phyloP scores from a whole-genome alignment of 2,888 invertebrate species.

The Drosophila flavopinicola region DNA sequence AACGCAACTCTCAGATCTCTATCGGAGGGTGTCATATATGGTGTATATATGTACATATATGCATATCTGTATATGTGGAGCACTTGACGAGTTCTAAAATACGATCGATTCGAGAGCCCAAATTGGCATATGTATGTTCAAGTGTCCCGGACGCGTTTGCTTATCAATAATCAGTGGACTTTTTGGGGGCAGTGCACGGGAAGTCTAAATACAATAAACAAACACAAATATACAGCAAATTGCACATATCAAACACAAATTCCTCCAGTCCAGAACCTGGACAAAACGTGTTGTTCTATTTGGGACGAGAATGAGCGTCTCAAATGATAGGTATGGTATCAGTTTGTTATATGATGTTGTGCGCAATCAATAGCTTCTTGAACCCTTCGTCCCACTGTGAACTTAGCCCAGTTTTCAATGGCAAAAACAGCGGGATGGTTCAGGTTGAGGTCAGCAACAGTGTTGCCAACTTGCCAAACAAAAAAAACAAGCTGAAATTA shows the following conservation, averaged over 20 bases:
- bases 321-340: neutral
- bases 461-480: neutral
- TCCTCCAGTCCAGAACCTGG: too few relatives aligned
- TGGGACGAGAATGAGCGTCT: neutral
- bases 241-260: slow-evolving; percentile 31
- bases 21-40: slow-evolving; percentile 8
- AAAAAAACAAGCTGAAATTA: neutral
- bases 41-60: neutral
- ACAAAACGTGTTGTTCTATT: neutral
- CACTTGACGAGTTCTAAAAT: slow-evolving; percentile 19
- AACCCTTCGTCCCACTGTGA: slow-evolving; percentile 3
- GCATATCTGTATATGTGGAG: slow-evolving; percentile 21
- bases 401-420: slow-evolving; percentile 31
- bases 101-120: slow-evolving; percentile 24
- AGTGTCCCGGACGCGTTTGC: slow-evolving; percentile 44
- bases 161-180: slow-evolving; percentile 49
- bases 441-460: neutral
- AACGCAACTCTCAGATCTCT: slow-evolving; percentile 18
- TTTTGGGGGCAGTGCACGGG: slow-evolving; percentile 2
- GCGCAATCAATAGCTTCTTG: slow-evolving; percentile 32
- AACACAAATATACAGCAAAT: slow-evolving; percentile 9
- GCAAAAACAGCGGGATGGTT: slow-evolving; percentile 18
- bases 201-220: slow-evolving; percentile 10
- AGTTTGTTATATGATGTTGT: slow-evolving; percentile 7
- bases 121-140: slow-evolving; percentile 53